Evolutionary conservation across 2,113 vertebrate species (phyloP).

Genomic region (Heterocephalus glaber): DNA sequence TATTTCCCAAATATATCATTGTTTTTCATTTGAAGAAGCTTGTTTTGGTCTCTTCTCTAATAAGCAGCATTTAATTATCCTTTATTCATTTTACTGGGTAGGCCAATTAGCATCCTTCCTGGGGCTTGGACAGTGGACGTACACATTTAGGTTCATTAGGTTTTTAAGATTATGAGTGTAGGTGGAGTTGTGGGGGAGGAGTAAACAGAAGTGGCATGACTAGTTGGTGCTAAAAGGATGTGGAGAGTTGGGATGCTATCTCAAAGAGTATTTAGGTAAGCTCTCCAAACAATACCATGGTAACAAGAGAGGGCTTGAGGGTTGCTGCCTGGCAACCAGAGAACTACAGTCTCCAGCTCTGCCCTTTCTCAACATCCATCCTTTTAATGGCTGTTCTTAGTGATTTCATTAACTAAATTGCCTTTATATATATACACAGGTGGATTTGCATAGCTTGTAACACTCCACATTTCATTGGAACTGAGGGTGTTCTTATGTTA

Average conservation of each 20-base stretch:
- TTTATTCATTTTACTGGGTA: slow-evolving; percentile 34
- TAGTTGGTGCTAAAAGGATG: slow-evolving; percentile 55
- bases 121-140: neutral
- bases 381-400: slow-evolving; percentile 38
- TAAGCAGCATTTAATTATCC: neutral
- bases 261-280: slow-evolving; percentile 64
- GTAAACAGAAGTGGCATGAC: slow-evolving; percentile 34
- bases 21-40: neutral
- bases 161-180: slow-evolving; percentile 29
- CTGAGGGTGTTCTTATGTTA: neutral
- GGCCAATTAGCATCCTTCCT: neutral
- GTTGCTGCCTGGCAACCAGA: slow-evolving; percentile 66
- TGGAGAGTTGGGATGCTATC: slow-evolving; percentile 48
- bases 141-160: slow-evolving; percentile 23
- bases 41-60: neutral
- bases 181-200: slow-evolving; percentile 9
- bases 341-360: slow-evolving; percentile 29
- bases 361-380: slow-evolving; percentile 51
- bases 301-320: slow-evolving; percentile 51
- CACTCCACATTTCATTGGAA: neutral
- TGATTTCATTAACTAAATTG: slow-evolving; percentile 64
- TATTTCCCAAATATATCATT: neutral
- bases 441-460: slow-evolving; percentile 20
- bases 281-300: slow-evolving; percentile 59
- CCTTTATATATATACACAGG: neutral